Evolutionary conservation across 2,797 vertebrate genomes (phyloP), one percentile per base, ranked within the genome.

Genomic region (Platyrinchus mystaceus): DNA sequence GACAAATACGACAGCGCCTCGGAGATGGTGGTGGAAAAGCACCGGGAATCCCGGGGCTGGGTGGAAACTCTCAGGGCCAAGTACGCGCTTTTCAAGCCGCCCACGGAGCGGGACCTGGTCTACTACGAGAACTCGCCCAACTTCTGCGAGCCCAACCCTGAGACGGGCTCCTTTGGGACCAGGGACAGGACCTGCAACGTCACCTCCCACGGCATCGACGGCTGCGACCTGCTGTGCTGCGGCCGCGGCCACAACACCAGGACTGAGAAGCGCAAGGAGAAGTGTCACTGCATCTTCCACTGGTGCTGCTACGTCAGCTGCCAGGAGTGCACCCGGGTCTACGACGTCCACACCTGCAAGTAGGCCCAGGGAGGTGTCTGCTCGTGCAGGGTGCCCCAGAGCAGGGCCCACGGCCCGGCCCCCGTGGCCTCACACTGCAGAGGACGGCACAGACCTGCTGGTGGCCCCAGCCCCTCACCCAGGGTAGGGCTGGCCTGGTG

Each of bases 241-340:
- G 99, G 99, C 19, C 98, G 99, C 0, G 99, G 99, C 71, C 99
- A 99, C 98, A 99, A 99, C 98, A 99, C 99, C 60, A 98, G 99
- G 98, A 99, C 99, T 96, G 99, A 99, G 98, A 99, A 99, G 46
- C 98, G 99, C 87, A 99, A 99, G 84, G 99, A 99, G 98, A 99
- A 99, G 68, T 99, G 99, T 74, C 99, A 99, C 97, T 99, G 99
- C 97, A 98, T 99, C 98, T 99, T 99, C 98, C 99, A 99, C 98
- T 99, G 99, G 99, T 99, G 99, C 98, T 99, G 99, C 97, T 99
- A 99, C 6, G 99, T 99, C 91, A 99, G 99, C 98, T 99, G 99
- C 94, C 99, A 99, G 97, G 99, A 99, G 98, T 99, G 99, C 19
- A 90, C 98, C 83, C 98, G 99, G 1, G 98, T 99, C 91, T 99